phyloP scores from a whole-genome alignment of 2,113 vertebrate species.

The Pelmatolapia mariae region DNA sequence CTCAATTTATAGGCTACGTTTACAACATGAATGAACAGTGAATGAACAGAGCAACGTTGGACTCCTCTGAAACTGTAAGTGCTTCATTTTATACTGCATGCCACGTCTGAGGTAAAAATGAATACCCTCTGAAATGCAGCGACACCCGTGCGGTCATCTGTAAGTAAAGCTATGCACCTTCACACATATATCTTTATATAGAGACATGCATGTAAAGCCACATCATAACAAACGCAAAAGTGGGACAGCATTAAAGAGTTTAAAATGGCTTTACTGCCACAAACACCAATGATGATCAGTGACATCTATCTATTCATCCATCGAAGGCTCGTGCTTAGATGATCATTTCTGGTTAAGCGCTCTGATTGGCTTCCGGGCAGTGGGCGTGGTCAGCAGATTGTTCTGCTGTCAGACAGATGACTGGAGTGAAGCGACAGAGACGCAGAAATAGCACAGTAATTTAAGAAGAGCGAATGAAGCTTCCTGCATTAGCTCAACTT shows the following conservation, averaged over 20 bases:
- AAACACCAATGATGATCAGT: background rate
- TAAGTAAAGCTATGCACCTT: background rate
- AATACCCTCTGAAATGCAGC: background rate
- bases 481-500: background rate
- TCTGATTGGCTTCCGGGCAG: background rate
- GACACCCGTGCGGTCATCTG: background rate
- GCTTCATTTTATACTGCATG: background rate
- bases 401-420: background rate
- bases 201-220: background rate
- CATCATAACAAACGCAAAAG: background rate
- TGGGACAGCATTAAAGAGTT: background rate
- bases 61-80: background rate
- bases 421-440: background rate
- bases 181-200: background rate
- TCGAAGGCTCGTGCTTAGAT: background rate
- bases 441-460: background rate
- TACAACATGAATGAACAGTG: background rate
- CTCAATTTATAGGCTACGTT: background rate
- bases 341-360: background rate
- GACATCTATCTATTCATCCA: background rate
- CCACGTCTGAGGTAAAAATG: background rate
- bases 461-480: background rate
- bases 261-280: background rate
- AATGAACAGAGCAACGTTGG: background rate
- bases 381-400: conserved; percentile 11